These are phyloP conservation scores for Etia nguti DNA, from an alignment of 2,113 vertebrate species.

Conservation along the genomic window DNA sequence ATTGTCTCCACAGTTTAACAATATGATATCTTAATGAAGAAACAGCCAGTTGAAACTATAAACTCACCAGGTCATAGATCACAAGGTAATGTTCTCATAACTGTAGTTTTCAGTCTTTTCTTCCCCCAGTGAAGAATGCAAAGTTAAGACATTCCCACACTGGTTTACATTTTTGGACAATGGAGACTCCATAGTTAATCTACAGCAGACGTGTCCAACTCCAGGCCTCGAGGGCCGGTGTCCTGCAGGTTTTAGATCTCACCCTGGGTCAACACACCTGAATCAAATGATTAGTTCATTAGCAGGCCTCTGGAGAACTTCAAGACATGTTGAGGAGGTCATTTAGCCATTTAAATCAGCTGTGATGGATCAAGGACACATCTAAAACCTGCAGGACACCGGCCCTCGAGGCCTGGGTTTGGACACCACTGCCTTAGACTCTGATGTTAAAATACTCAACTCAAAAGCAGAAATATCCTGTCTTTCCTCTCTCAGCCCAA, in stretches of 20 bases:
- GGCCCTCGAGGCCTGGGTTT: too few relatives aligned
- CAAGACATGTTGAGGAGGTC: neutral
- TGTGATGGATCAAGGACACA: fast-evolving
- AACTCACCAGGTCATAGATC: neutral
- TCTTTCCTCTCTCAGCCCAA: fast-evolving
- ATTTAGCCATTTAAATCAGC: neutral
- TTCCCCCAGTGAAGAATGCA: too few relatives aligned
- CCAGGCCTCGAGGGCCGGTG: fast-evolving
- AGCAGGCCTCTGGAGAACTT: neutral
- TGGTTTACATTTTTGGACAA: too few relatives aligned
- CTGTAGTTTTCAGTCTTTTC: too few relatives aligned
- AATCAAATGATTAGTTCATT: neutral
- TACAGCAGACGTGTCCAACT: too few relatives aligned
- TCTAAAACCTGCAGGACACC: too few relatives aligned
- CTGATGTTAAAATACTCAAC: neutral
- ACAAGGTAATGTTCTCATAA: too few relatives aligned
- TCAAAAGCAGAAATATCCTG: fast-evolving
- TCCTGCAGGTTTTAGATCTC: neutral
- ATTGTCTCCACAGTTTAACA: neutral
- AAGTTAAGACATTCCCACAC: neutral
- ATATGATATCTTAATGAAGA: neutral
- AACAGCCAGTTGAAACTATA: neutral
- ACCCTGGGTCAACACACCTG: neutral
- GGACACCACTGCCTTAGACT: too few relatives aligned
- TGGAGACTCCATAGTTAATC: too few relatives aligned